These are phyloP conservation scores for Opisthograptis luteolata DNA, from an alignment of 2,888 invertebrate species.

Conservation along the genomic window DNA sequence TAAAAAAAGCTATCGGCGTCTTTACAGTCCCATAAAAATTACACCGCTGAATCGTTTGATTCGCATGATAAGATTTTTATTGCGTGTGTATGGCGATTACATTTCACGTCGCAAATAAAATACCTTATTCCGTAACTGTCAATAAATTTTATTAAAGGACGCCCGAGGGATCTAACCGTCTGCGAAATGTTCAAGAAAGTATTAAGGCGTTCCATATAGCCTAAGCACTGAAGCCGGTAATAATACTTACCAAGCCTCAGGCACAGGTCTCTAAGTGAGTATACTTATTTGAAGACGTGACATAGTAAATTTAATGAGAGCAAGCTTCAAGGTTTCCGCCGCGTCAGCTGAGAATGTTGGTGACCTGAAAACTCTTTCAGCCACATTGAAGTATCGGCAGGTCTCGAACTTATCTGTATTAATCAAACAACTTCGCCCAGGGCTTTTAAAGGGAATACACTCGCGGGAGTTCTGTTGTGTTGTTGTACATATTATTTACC, in stretches of 20 bases:
- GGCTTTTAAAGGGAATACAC: conserved; percentile 49
- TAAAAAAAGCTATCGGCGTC: conserved; percentile 52
- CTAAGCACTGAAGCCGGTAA: background rate
- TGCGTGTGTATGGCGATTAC: conserved; percentile 56
- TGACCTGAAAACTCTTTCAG: conserved; percentile 70
- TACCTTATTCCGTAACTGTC: conserved; percentile 26
- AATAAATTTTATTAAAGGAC: conserved; percentile 19
- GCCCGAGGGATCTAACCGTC: conserved; percentile 14
- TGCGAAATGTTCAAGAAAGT: conserved; percentile 1
- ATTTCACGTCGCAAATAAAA: conserved; percentile 45
- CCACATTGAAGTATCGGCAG: conserved; percentile 63
- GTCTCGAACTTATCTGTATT: conserved; percentile 69
- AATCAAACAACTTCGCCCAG: conserved; percentile 60
- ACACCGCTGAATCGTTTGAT: conserved; percentile 65
- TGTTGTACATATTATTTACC: conserved; percentile 23
- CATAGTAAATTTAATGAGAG: conserved; percentile 60
- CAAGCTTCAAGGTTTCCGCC: conserved; percentile 47
- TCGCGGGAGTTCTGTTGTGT: conserved; percentile 24
- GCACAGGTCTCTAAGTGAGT: conserved; percentile 33
- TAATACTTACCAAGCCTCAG: conserved; percentile 16
- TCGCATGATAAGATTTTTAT: conserved; percentile 62
- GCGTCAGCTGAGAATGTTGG: conserved; percentile 62
- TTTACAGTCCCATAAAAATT: conserved; percentile 68
- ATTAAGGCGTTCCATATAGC: background rate
- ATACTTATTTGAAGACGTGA: conserved; percentile 52